phyloP scores from a whole-genome alignment of 2,888 invertebrate genomes.

The Andricus curvator region DNA sequence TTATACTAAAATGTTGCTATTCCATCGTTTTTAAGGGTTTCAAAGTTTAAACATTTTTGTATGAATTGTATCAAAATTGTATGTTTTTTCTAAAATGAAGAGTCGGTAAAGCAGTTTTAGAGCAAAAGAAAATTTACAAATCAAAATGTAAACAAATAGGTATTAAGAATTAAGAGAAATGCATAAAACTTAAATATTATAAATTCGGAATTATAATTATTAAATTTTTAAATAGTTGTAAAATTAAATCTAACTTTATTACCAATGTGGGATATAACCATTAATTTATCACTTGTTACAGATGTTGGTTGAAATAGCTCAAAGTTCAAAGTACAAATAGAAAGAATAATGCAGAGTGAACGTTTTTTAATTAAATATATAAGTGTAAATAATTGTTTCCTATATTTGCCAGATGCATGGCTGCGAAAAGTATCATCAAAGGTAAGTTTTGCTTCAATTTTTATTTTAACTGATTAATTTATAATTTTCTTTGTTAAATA shows the following conservation, averaged over 20 bases:
- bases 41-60: neutral
- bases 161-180: neutral
- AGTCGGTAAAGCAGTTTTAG: neutral
- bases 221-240: neutral
- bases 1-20: neutral
- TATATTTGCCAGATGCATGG: conserved; percentile 75
- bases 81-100: neutral
- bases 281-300: neutral
- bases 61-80: neutral
- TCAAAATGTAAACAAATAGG: neutral
- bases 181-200: neutral
- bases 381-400: conserved; percentile 79
- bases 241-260: neutral
- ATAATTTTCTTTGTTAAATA: neutral
- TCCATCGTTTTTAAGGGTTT: neutral
- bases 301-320: neutral
- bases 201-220: neutral
- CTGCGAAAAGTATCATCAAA: conserved; percentile 64
- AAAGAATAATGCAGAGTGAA: conserved; percentile 77
- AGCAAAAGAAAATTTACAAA: neutral
- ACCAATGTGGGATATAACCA: neutral
- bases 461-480: neutral
- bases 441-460: conserved; percentile 57
- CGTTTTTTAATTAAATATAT: conserved; percentile 78
- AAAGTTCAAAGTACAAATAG: neutral